Evolutionary conservation across 2,888 invertebrate genomes (phyloP), one percentile per base, ranked within the genome.

Genomic region (Eupithecia centaureata): DNA sequence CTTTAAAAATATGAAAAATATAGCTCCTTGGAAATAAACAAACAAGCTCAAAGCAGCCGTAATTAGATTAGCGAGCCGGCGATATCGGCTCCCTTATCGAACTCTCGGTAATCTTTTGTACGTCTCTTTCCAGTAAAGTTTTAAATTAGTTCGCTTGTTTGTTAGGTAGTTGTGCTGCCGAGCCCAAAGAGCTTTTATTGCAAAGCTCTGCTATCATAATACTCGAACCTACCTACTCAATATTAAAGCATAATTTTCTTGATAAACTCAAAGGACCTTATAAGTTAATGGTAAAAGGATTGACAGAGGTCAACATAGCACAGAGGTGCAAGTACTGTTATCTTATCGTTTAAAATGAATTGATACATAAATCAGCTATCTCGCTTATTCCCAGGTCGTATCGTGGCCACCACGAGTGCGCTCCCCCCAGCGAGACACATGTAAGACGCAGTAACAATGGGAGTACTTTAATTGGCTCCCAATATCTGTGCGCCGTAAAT

Each of bases 21-120:
- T 83, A 83, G 83, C 83, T 82, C 78, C 80, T 79, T 78, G 73
- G 85, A 82, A 86, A 83, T 83, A 86, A 84, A 87, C 85, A 86
- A 85, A 83, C 84, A 80, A 77, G 76, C 79, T 74, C 73, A 71
- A 76, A 67, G 74, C 77, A 79, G 78, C 76, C 79, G 85, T 91
- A 90, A 92, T 91, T 87, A 91, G 87, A 91, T 92, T 90, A 91
- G 88, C 79, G 82, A 81, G 69, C 35, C 63, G 27, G 65, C 83
- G 80, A 86, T 85, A 69, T 61, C 70, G 67, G 78, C 74, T 67
- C 73, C 76, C 82, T 78, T 80, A 79, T 82, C 80, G 78, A 80
- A 83, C 79, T 82, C 81, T 79, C 81, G 78, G 79, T 79, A 81
- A 82, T 83, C 82, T 79, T 68, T 64, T 64, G 78, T 74, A 71